Conservation (phyloP, 2,113 vertebrate genomes). For the Glaucidium brasilianum region DNA sequence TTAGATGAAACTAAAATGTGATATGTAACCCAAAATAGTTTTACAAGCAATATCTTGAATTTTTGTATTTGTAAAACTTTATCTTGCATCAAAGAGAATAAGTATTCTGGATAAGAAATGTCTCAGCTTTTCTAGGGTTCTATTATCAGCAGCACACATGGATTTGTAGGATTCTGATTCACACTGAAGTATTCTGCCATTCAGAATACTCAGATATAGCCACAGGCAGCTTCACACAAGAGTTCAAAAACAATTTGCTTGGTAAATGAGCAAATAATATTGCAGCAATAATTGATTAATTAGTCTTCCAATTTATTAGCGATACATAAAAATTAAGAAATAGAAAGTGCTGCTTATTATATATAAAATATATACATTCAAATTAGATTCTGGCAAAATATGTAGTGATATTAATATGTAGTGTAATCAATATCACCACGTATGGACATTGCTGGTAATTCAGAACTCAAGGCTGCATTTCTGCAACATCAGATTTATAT, state of each 20-base stretch:
- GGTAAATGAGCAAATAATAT: slow-evolving; percentile 16
- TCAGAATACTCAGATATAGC: background rate
- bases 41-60: background rate
- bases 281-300: slow-evolving; percentile 29
- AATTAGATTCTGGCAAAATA: slow-evolving; percentile 12
- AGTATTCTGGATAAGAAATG: background rate
- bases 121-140: background rate
- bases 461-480: background rate
- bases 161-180: background rate
- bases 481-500: background rate
- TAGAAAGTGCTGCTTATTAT: background rate
- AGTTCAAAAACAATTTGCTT: slow-evolving; percentile 20
- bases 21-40: background rate
- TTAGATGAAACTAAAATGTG: background rate
- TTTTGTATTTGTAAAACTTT: background rate
- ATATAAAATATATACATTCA: background rate
- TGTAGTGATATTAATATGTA: background rate
- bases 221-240: background rate
- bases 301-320: slow-evolving; percentile 31
- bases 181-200: background rate
- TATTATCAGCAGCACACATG: background rate
- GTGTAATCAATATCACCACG: background rate
- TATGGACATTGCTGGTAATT: background rate
- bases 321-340: slow-evolving; percentile 14
- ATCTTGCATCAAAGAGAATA: background rate